Evolutionary conservation across 2,797 vertebrate genomes (phyloP).

Genomic region (Cuniculus paca): DNA sequence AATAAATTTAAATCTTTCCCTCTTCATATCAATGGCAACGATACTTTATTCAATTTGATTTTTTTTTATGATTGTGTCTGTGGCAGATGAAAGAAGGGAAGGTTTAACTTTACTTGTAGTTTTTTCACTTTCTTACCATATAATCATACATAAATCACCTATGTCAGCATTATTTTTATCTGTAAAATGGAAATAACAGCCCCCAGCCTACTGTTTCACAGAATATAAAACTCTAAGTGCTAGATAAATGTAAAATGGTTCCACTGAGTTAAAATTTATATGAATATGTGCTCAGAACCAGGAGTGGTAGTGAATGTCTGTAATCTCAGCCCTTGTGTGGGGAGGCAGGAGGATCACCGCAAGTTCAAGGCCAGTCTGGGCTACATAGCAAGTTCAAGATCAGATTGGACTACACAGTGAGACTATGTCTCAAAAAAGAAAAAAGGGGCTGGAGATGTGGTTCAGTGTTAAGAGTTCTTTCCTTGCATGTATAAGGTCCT

Average conservation of each 20-base stretch:
- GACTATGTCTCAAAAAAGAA: too few species aligned
- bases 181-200: background rate
- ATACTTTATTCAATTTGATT: conserved; percentile 38
- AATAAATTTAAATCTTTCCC: background rate
- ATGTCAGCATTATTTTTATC: background rate
- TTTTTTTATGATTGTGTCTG: conserved; percentile 20
- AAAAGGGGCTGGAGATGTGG: too few species aligned
- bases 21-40: conserved; percentile 19
- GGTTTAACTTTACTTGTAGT: background rate
- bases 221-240: conserved; percentile 23
- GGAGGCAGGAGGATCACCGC: too few species aligned
- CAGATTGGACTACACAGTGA: too few species aligned
- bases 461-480: too few species aligned
- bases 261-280: background rate
- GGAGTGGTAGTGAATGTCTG: too few species aligned
- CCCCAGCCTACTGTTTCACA: background rate
- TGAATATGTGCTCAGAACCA: too few species aligned
- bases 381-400: too few species aligned
- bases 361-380: too few species aligned
- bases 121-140: background rate
- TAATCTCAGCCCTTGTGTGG: too few species aligned
- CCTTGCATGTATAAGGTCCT: too few species aligned
- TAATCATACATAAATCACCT: background rate
- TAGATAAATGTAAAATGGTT: background rate
- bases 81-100: background rate